Base-by-base conservation (phyloP, 2,888 invertebrate species). In the Euphydryas editha region DNA sequence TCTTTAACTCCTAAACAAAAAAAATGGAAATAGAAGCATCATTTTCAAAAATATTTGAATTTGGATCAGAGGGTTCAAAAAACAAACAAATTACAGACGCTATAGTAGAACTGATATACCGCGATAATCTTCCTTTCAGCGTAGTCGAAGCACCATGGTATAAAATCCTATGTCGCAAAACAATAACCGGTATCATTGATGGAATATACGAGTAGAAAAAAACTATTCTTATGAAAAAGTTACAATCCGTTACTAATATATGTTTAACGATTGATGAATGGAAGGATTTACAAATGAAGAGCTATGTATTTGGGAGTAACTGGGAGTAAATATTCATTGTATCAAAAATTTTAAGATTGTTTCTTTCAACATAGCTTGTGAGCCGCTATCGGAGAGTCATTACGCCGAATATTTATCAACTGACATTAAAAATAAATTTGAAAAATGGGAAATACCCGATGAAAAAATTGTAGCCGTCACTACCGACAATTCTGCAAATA, bases 241-340 rank as follows among this genome's bases (percentile, higher is more conserved):
- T 73, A 73, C 68, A 66, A 67, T 70, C 71, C 44, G 71, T 73
- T 65, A 71, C 58, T 55, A 74, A 72, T 62, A 62, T 72, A 65
- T 74, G 72, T 59, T 65, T 77, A 64, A 77, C 76, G 42, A 75
- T 75, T 64, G 76, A 78, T 61, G 72, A 72, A 69, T 77, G 77
- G 75, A 73, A 71, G 47, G 75, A 76, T 71, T 68, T 73, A 42
- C 72, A 73, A 62, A 71, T 72, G 65, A 71, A 72, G 70, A 77
- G 75, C 68, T 78, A 72, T 66, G n/a, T n/a, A n/a, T 6, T 24
- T 24, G 6, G 24, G 24, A 4, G 24, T 24, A 24, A n/a, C 59
- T 76, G 51, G 76, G 75, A 21, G 68, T 75, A 54, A 76, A 74
- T 63, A 61, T 76, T 56, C 74, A 77, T 65, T 77, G 36, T 70